A percentile compares a stretch with the other conserved stretches of the same genome.
These are phyloP conservation scores for Cyanoderma ruficeps DNA, from an alignment of 2,113 vertebrate genomes.

Conservation along the genomic window DNA sequence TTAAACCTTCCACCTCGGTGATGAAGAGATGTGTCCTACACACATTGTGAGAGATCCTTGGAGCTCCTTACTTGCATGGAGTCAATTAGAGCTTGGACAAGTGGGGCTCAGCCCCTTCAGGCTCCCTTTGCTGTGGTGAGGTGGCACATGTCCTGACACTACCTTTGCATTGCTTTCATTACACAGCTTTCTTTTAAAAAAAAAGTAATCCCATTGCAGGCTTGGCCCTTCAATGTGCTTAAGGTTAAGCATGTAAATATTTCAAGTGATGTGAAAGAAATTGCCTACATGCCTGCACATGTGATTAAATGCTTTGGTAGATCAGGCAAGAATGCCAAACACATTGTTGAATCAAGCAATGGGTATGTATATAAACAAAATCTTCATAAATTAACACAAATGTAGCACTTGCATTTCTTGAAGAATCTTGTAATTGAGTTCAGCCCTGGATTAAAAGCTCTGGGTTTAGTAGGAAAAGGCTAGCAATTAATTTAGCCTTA, in stretches of 20 bases:
- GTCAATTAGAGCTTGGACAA: not conserved
- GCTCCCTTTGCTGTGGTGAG: not conserved
- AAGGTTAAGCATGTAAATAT: not conserved
- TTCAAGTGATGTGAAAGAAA: constrained; percentile 17
- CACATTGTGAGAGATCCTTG: not conserved
- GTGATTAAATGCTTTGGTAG: constrained; percentile 29
- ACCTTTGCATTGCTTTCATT: not conserved
- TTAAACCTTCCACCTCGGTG: not conserved
- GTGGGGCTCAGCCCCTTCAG: not conserved
- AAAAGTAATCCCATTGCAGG: not conserved
- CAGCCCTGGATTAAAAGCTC: not conserved
- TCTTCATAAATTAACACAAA: not conserved
- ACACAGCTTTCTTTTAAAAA: not conserved
- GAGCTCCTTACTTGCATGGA: not conserved
- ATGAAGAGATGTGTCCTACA: not conserved
- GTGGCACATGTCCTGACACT: not conserved
- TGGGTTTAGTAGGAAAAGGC: not conserved
- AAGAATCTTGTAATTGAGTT: not conserved
- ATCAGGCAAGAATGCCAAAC: not conserved
- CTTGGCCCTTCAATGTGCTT: not conserved
- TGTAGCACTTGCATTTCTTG: not conserved
- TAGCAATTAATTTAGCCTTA: not conserved
- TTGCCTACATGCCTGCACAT: not conserved
- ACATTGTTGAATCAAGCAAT: not conserved
- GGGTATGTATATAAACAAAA: not conserved